A percentile compares a stretch with the other conserved stretches of the same genome.
Evolutionary conservation across 2,113 vertebrate genomes (phyloP).

Genomic region (Dissostichus mawsoni): DNA sequence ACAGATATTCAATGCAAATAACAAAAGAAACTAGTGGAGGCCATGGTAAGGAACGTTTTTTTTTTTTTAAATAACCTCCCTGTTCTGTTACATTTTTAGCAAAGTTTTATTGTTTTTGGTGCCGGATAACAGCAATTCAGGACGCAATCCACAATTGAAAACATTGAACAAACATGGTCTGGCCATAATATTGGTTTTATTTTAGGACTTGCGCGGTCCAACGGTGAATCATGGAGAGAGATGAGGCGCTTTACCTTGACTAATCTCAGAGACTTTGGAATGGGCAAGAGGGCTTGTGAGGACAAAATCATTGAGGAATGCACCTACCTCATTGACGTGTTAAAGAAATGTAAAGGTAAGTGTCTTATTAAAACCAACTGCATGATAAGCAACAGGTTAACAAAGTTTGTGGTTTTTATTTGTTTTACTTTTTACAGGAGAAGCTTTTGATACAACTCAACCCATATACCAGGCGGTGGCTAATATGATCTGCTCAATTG

Average conservation of each 20-base stretch:
- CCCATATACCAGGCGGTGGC: slow-evolving; percentile 20
- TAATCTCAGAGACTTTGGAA: slow-evolving; percentile 64
- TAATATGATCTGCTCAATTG: slow-evolving; percentile 64
- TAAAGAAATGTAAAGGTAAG: slow-evolving; percentile 47
- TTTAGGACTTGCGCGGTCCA: slow-evolving; percentile 47
- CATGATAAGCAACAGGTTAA: no score
- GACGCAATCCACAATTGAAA: no score
- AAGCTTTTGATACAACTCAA: slow-evolving; percentile 9
- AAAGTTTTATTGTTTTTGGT: no score
- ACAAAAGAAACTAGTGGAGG: background rate
- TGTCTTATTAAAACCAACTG: background rate
- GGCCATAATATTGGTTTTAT: background rate
- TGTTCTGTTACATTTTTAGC: no score
- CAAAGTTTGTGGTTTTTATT: background rate
- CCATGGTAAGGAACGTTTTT: slow-evolving; percentile 15
- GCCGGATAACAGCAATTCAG: no score
- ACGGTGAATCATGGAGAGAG: slow-evolving; percentile 65
- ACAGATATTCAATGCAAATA: background rate
- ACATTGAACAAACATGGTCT: background rate
- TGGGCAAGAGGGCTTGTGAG: slow-evolving; percentile 59
- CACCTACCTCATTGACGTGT: slow-evolving; percentile 26
- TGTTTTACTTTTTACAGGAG: background rate
- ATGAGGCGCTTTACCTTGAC: slow-evolving; percentile 63
- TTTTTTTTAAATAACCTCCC: no score
- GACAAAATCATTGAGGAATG: slow-evolving; percentile 64